Evolutionary conservation across 2,113 vertebrate species (phyloP).

Genomic region (Maccullochella peelii): DNA sequence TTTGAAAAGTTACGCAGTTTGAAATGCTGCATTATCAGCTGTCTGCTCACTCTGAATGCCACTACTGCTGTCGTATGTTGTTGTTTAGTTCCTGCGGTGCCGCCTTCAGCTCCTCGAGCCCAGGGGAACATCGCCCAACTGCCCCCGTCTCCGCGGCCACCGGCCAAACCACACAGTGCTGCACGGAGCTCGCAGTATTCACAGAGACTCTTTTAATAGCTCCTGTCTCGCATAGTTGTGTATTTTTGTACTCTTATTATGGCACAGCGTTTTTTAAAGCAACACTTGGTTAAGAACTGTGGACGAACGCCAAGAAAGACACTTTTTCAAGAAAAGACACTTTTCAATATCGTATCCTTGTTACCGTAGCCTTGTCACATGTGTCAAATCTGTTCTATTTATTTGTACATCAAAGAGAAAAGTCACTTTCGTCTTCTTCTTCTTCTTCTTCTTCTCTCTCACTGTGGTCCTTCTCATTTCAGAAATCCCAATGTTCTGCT

Average conservation of each 20-base stretch:
- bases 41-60: slow-evolving; percentile 20
- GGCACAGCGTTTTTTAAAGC: slow-evolving; percentile 69
- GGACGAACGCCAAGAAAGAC: slow-evolving; percentile 52
- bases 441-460: slow-evolving; percentile 13
- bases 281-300: slow-evolving; percentile 67
- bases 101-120: slow-evolving; percentile 18
- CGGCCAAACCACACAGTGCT: slow-evolving; percentile 43
- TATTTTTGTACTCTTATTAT: slow-evolving; percentile 80
- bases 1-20: neutral
- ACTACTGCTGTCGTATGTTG: slow-evolving; percentile 5
- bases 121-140: neutral
- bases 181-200: slow-evolving; percentile 56
- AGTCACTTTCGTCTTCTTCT: neutral
- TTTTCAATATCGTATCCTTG: slow-evolving; percentile 35
- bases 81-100: slow-evolving; percentile 1
- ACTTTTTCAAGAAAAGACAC: slow-evolving; percentile 49
- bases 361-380: slow-evolving; percentile 34
- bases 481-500: slow-evolving; percentile 4
- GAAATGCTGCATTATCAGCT: slow-evolving; percentile 32
- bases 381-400: slow-evolving; percentile 66
- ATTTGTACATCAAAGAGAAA: slow-evolving; percentile 55
- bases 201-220: slow-evolving; percentile 65
- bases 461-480: slow-evolving; percentile 33
- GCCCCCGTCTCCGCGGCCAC: neutral
- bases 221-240: slow-evolving; percentile 63